These are phyloP conservation scores for Onchidella celtica DNA, from an alignment of 2,888 invertebrate genomes.

Conservation along the genomic window DNA sequence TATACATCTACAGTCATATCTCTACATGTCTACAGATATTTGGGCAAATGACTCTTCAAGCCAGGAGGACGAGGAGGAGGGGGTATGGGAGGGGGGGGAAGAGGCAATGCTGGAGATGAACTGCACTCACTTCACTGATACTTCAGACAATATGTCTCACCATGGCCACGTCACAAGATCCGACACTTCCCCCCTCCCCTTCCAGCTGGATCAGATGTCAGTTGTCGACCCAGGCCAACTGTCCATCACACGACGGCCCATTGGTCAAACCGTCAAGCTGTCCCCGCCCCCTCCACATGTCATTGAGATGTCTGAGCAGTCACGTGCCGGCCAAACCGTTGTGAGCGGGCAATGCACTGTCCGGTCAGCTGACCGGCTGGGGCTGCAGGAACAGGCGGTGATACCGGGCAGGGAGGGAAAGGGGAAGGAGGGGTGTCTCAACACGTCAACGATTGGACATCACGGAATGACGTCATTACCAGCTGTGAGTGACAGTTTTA, in stretches of 20 bases:
- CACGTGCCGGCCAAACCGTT: background rate
- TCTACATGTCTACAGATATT: too few species aligned
- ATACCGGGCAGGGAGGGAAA: background rate
- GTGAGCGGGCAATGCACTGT: background rate
- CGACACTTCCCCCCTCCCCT: too few species aligned
- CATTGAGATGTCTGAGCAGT: background rate
- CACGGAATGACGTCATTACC: background rate
- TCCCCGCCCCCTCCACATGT: background rate
- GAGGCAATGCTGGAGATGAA: too few species aligned
- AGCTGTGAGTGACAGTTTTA: too few species aligned
- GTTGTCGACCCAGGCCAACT: background rate
- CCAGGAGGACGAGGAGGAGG: too few species aligned
- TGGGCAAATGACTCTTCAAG: too few species aligned
- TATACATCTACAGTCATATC: too few species aligned
- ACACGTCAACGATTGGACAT: background rate
- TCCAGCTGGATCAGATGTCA: background rate
- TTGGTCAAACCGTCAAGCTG: background rate
- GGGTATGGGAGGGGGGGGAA: too few species aligned
- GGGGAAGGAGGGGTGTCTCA: background rate
- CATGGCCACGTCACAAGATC: too few species aligned
- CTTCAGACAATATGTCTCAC: too few species aligned
- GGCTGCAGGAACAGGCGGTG: background rate
- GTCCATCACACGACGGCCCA: background rate
- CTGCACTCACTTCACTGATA: too few species aligned
- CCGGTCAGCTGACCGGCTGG: background rate